Percentiles rank a stretch among this genome's conserved stretches.
Evolutionary conservation across 2,797 vertebrate genomes (phyloP).

Genomic region (Pitangus sulphuratus): DNA sequence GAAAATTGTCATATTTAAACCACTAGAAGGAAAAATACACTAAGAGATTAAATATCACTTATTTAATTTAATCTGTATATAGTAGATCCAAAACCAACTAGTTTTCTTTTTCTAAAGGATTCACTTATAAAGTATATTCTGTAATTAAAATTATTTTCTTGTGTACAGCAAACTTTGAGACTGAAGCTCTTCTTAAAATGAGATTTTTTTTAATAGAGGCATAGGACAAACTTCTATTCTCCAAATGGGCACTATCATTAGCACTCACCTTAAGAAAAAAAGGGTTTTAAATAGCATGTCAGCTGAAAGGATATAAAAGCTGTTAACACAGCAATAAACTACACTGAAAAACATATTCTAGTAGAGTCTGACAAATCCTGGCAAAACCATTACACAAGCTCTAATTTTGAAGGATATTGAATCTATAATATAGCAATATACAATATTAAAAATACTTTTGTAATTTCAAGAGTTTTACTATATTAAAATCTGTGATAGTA

Average conservation of each 20-base stretch:
- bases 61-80: not conserved
- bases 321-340: not conserved
- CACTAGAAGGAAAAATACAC: constrained; percentile 13
- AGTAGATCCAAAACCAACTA: not conserved
- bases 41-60: not conserved
- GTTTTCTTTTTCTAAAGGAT: not conserved
- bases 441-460: not conserved
- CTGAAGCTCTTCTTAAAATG: not conserved
- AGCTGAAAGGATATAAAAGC: not conserved
- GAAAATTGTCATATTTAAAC: constrained; percentile 13
- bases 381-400: not conserved
- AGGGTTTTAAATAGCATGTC: not conserved
- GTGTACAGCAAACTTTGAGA: not conserved
- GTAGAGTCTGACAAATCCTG: not conserved
- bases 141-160: not conserved
- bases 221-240: not conserved
- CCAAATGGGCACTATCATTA: not conserved
- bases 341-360: not conserved
- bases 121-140: not conserved
- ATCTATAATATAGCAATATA: not conserved
- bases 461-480: not conserved
- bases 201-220: not conserved
- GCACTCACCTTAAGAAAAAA: not conserved
- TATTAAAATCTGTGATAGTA: not conserved
- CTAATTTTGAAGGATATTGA: not conserved